These are phyloP conservation scores for Mobula birostris DNA, from an alignment of 2,113 vertebrate genomes.

Conservation along the genomic window DNA sequence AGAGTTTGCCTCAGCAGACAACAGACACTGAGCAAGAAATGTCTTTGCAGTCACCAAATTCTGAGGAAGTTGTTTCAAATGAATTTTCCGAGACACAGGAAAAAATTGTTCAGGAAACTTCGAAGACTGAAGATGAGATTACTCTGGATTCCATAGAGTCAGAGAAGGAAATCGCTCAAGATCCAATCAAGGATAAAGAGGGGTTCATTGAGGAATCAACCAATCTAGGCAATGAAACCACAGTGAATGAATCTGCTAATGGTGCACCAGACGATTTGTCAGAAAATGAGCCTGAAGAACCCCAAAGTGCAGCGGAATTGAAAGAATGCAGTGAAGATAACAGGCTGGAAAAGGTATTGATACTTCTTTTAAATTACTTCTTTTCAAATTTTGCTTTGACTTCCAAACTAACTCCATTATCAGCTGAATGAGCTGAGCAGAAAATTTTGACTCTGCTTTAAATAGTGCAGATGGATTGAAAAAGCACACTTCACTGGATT, in stretches of 20 bases:
- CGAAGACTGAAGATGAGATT: constrained; percentile 48
- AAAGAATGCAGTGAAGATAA: background rate
- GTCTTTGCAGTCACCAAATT: background rate
- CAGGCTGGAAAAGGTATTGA: constrained; percentile 2
- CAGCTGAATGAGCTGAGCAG: background rate
- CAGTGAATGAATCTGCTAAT: background rate
- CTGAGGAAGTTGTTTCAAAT: background rate
- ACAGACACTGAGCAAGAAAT: constrained; percentile 42
- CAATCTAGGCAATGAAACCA: constrained; percentile 39
- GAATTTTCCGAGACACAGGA: background rate
- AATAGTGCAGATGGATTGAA: background rate
- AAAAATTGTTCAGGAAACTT: background rate
- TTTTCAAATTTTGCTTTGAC: background rate
- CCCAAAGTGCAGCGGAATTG: background rate
- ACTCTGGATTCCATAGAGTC: constrained; percentile 49
- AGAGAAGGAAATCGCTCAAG: background rate
- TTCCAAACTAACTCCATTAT: background rate
- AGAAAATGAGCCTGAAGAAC: background rate
- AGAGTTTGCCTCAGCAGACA: constrained; percentile 47
- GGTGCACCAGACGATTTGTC: background rate
- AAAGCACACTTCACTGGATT: background rate
- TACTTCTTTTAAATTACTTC: background rate
- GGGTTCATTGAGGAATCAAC: constrained; percentile 46
- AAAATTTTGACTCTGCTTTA: background rate
- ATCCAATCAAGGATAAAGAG: constrained; percentile 48